Percentiles rank a stretch among this genome's conserved stretches.
Conservation (phyloP, 2,113 vertebrate genomes). For the Pleuronectes platessa region DNA sequence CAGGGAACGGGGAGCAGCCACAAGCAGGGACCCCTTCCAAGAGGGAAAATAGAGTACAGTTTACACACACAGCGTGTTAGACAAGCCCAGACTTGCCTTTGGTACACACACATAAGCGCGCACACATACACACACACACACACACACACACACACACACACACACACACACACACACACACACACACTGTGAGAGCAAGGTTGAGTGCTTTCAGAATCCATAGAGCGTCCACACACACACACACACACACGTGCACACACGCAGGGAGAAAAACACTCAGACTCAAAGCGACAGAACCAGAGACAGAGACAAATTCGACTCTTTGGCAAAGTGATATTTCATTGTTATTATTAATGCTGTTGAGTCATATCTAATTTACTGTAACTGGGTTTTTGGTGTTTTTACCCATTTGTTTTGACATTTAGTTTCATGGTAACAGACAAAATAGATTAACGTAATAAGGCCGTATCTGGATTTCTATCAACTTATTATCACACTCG, state of each 20-base stretch:
- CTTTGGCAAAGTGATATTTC: not conserved
- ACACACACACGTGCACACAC: not conserved
- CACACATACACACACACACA: not conserved
- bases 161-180: conserved; percentile 23
- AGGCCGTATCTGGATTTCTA: not conserved
- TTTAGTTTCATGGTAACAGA: conserved; percentile 3
- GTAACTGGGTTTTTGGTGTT: not conserved
- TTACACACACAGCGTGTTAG: conserved; percentile 69
- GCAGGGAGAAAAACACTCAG: not conserved
- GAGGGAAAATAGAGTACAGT: conserved; percentile 75
- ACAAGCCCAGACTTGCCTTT: conserved; percentile 84
- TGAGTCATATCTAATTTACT: not conserved
- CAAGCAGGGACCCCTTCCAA: conserved; percentile 74
- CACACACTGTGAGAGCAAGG: conserved; percentile 38
- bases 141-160: conserved; percentile 37
- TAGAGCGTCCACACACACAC: conserved; percentile 5
- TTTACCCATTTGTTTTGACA: not conserved
- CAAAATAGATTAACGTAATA: not conserved
- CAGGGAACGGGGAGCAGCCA: conserved; percentile 68
- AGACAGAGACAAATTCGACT: not conserved
- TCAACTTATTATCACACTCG: not conserved
- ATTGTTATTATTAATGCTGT: conserved; percentile 1
- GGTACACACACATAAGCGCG: conserved; percentile 36
- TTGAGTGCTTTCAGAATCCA: conserved; percentile 38
- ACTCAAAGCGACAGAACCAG: not conserved